Percentiles rank a stretch among this genome's conserved stretches.
Conservation (phyloP, 2,888 invertebrate genomes). For the Chloroclysta siterata region DNA sequence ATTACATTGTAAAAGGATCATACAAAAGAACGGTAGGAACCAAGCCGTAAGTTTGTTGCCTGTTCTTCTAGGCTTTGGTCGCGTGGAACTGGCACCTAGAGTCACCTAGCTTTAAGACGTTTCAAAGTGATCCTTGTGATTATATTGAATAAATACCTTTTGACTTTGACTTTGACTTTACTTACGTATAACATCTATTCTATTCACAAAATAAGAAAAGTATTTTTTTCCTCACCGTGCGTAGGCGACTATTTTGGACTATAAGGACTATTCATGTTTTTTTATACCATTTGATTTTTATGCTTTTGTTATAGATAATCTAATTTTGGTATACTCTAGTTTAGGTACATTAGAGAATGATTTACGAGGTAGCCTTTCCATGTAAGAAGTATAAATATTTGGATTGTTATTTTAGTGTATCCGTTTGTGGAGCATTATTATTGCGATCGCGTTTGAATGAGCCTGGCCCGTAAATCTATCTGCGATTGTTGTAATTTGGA, state of each 20-base stretch:
- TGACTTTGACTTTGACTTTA: too few relatives aligned
- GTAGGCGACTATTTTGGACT: constrained; percentile 72
- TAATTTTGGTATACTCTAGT: constrained; percentile 39
- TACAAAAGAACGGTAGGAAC: too few relatives aligned
- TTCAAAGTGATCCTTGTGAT: too few relatives aligned
- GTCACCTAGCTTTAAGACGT: too few relatives aligned
- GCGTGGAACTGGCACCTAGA: too few relatives aligned
- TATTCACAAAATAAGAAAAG: constrained; percentile 4
- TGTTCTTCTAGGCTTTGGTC: too few relatives aligned
- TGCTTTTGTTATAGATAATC: constrained; percentile 57
- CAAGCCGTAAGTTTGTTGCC: too few relatives aligned
- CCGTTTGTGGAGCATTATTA: constrained; percentile 28
- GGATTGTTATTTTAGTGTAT: constrained; percentile 17
- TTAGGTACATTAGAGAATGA: constrained; percentile 24
- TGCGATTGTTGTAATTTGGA: constrained; percentile 13
- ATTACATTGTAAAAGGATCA: too few relatives aligned
- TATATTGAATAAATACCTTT: too few relatives aligned
- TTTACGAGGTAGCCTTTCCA: constrained; percentile 26
- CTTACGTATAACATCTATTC: too few relatives aligned
- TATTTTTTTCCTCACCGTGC: constrained; percentile 39
- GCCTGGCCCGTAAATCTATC: constrained; percentile 28
- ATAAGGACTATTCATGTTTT: constrained; percentile 60
- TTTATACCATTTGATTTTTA: constrained; percentile 60
- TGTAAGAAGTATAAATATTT: constrained; percentile 25
- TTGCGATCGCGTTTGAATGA: constrained; percentile 23